Evolutionary conservation across 2,797 vertebrate genomes (phyloP).

Genomic region (Chrysocyon brachyurus): DNA sequence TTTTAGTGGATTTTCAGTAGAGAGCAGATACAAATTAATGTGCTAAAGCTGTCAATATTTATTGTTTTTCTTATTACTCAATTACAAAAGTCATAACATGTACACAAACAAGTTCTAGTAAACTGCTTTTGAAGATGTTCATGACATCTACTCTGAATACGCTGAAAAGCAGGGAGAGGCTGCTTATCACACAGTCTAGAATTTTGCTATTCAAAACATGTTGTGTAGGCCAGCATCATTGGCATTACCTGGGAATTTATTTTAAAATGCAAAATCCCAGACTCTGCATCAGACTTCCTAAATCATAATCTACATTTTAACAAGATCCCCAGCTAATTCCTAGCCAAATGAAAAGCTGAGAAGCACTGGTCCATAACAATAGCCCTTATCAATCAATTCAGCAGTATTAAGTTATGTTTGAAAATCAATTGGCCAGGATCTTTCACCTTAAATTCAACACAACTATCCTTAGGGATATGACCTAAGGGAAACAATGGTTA

Average conservation of each 20-base stretch:
- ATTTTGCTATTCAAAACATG: not conserved
- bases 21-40: not conserved
- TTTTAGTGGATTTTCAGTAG: not conserved
- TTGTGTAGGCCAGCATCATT: not conserved
- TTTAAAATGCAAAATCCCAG: not conserved
- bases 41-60: not conserved
- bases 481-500: not conserved
- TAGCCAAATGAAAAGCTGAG: not conserved
- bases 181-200: not conserved
- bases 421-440: not conserved
- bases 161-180: not conserved
- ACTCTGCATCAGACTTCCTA: not conserved
- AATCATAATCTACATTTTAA: not conserved
- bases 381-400: not conserved
- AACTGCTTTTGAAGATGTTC: not conserved
- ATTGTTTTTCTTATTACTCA: not conserved
- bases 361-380: not conserved
- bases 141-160: not conserved
- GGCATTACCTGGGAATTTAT: constrained; percentile 5
- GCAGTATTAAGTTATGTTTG: not conserved
- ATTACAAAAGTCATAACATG: not conserved
- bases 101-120: not conserved
- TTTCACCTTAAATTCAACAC: not conserved
- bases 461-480: not conserved
- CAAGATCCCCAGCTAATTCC: not conserved